Evolutionary conservation across 2,797 vertebrate genomes (phyloP).

Genomic region (Hafferia zeledoni): DNA sequence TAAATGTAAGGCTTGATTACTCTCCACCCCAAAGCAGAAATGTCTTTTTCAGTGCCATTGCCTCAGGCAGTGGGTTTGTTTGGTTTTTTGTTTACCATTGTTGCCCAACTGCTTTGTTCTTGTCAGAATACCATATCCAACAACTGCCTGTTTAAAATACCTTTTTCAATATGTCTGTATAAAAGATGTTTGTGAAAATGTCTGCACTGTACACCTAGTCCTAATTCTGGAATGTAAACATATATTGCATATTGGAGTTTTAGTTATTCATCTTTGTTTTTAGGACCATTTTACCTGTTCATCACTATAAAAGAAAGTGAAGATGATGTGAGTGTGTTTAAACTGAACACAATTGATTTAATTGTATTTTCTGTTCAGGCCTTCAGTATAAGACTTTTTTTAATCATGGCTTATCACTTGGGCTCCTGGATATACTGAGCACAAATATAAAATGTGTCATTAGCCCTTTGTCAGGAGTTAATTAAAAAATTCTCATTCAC

Average conservation of each 20-base stretch:
- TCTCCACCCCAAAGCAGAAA: neutral
- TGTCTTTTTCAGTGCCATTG: neutral
- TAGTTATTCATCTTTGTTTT: neutral
- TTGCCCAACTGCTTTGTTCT: neutral
- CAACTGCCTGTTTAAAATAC: neutral
- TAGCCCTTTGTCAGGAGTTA: neutral
- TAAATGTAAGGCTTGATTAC: neutral
- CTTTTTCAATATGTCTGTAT: neutral
- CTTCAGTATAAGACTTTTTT: neutral
- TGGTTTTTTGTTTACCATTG: accelerated
- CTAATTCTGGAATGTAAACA: neutral
- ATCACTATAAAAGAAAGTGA: neutral
- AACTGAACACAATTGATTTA: neutral
- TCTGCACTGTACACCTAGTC: accelerated
- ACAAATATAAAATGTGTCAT: neutral
- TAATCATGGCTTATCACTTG: neutral
- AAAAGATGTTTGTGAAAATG: neutral
- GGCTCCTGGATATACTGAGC: neutral
- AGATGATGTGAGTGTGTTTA: neutral
- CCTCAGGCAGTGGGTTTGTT: neutral
- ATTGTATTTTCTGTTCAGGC: neutral
- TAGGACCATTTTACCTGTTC: neutral
- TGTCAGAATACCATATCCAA: neutral
- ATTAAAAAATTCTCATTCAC: neutral
- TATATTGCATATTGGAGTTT: accelerated